Evolutionary conservation across 2,888 invertebrate genomes (phyloP).

Genomic region (Cyclophora punctaria): DNA sequence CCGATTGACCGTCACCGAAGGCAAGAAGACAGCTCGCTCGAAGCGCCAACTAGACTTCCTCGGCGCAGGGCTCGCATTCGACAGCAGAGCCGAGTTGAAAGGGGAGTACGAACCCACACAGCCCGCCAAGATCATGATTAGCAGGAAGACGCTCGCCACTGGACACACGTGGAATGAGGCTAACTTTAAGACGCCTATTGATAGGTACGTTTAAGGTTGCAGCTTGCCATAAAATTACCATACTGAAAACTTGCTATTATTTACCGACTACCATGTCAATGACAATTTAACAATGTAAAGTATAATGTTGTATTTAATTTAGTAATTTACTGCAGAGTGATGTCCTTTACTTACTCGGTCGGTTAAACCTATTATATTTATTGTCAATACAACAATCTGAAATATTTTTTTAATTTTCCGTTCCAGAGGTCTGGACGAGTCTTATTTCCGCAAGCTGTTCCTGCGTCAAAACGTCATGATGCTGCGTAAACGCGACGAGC

Average conservation of each 20-base stretch:
- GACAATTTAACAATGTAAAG: too few relatives aligned
- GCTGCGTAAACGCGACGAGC: slow-evolving; percentile 38
- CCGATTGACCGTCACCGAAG: slow-evolving; percentile 36
- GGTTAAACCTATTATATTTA: too few relatives aligned
- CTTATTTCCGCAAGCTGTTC: slow-evolving; percentile 61
- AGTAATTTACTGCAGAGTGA: not conserved
- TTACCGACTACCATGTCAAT: not conserved
- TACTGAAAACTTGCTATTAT: too few relatives aligned
- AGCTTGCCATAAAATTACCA: too few relatives aligned
- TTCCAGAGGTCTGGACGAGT: slow-evolving; percentile 62
- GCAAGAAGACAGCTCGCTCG: slow-evolving; percentile 44
- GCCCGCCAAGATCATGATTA: slow-evolving; percentile 68
- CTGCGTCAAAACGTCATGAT: slow-evolving; percentile 49
- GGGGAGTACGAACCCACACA: slow-evolving; percentile 56
- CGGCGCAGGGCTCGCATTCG: slow-evolving; percentile 49
- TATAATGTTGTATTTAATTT: too few relatives aligned
- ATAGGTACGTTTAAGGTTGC: slow-evolving; percentile 39
- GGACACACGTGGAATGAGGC: slow-evolving; percentile 68
- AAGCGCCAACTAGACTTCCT: slow-evolving; percentile 61
- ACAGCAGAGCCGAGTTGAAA: slow-evolving; percentile 30
- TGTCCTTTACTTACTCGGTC: not conserved
- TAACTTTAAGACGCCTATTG: slow-evolving; percentile 65
- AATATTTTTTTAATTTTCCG: too few relatives aligned
- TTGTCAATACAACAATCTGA: too few relatives aligned
- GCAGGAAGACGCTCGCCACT: slow-evolving; percentile 62